Conservation (phyloP, 2,113 vertebrate genomes). For the Psilopsiagon aurifrons region DNA sequence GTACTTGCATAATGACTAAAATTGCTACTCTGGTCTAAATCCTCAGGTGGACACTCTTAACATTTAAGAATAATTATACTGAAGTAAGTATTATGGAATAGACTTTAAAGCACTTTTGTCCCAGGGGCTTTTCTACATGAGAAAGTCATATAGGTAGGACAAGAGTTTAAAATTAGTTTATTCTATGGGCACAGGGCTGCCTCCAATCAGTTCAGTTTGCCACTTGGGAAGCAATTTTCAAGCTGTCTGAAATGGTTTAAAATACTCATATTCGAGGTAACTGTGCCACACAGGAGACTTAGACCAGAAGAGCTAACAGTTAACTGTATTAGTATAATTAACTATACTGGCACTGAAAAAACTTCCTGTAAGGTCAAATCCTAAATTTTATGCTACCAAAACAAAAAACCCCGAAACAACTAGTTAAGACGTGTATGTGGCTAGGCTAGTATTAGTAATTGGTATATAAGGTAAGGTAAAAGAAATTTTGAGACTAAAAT, state of each 20-base stretch:
- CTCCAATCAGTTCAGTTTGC: background rate
- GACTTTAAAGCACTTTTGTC: constrained; percentile 1
- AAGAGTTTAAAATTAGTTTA: constrained; percentile 15
- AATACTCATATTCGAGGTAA: background rate
- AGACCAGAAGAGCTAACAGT: background rate
- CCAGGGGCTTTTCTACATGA: background rate
- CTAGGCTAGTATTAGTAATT: background rate
- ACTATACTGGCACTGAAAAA: background rate
- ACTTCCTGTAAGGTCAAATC: background rate
- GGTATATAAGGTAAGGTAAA: background rate
- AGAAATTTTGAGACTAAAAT: background rate
- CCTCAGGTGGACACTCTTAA: background rate
- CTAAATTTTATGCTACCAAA: background rate
- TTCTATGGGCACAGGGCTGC: background rate
- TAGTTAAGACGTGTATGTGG: background rate
- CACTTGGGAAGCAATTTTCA: constrained; percentile 18
- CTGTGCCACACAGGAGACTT: background rate
- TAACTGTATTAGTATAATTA: background rate
- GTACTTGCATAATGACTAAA: background rate
- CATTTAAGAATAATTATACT: constrained; percentile 24
- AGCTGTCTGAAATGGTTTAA: constrained; percentile 9
- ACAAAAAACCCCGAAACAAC: background rate
- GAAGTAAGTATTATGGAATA: constrained; percentile 14
- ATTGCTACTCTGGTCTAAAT: background rate
- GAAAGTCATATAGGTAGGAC: constrained; percentile 8